Conservation (phyloP, 1,140 invertebrate genomes). For the Drosophila subobscura region DNA sequence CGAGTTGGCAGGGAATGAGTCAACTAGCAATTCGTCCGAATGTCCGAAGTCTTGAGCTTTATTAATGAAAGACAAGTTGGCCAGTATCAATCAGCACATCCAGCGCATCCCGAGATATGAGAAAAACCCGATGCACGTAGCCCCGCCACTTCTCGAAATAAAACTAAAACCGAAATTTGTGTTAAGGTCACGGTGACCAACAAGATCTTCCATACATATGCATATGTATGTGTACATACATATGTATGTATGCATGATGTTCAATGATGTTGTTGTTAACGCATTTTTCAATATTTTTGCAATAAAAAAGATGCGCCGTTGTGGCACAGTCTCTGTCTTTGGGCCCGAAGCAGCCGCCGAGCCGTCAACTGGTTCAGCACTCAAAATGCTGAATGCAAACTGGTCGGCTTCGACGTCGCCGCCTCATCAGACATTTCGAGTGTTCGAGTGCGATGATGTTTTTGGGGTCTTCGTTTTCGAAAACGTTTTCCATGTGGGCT, state of each 20-base stretch:
- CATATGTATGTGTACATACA: conserved; percentile 27
- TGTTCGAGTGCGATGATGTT: conserved; percentile 10
- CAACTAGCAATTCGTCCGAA: conserved; percentile 17
- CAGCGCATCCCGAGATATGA: conserved; percentile 8
- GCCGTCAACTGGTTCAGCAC: conserved; percentile 67
- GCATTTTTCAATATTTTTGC: conserved; percentile 82
- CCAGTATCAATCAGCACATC: background rate
- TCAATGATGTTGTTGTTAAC: conserved; percentile 50
- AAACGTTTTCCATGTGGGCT: conserved; percentile 62
- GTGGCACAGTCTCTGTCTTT: conserved; percentile 1
- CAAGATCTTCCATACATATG: conserved; percentile 25
- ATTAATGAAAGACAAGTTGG: conserved; percentile 37
- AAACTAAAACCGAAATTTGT: conserved; percentile 66
- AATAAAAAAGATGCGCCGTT: conserved; percentile 77
- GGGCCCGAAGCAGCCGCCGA: conserved; percentile 7
- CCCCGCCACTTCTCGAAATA: conserved; percentile 29
- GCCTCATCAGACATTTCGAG: conserved; percentile 46
- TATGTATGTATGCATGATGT: conserved; percentile 11
- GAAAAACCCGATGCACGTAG: conserved; percentile 65
- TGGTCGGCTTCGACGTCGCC: conserved; percentile 37
- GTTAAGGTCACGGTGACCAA: conserved; percentile 81
- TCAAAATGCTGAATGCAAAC: conserved; percentile 55
- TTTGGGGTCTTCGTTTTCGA: conserved; percentile 29
- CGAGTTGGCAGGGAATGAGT: conserved; percentile 11
- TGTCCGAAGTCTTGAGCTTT: conserved; percentile 7